Conservation (phyloP, 2,797 vertebrate genomes). For the Oceanodroma leucorhoa region DNA sequence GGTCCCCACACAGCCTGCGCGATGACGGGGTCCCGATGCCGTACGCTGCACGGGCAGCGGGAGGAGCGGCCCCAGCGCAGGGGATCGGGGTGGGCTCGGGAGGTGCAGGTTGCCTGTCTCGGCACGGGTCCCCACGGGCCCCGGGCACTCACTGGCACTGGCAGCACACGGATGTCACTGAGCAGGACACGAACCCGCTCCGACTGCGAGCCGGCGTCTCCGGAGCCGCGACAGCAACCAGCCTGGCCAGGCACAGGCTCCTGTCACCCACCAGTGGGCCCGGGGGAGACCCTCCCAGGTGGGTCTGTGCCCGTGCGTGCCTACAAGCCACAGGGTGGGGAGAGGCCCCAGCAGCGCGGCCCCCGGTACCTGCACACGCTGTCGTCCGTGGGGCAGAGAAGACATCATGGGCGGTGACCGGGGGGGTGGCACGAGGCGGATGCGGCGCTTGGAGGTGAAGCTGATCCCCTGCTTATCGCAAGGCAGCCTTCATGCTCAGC, state of each 20-base stretch:
- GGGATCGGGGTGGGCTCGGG: neutral
- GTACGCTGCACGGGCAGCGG: fast-evolving
- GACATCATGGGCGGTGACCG: neutral
- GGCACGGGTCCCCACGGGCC: neutral
- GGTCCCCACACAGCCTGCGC: fast-evolving
- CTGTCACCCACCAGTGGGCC: too few relatives aligned
- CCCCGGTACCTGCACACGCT: neutral
- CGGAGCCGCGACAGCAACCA: fast-evolving
- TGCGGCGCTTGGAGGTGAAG: neutral
- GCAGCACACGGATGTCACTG: fast-evolving
- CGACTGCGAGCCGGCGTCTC: fast-evolving
- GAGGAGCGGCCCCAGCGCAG: fast-evolving
- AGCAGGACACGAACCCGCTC: fast-evolving
- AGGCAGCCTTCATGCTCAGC: neutral
- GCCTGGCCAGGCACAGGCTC: neutral
- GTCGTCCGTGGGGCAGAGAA: neutral
- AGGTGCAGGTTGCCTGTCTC: neutral
- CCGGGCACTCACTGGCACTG: fast-evolving
- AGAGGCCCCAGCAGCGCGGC: neutral
- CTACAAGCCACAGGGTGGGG: neutral
- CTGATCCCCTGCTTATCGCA: neutral
- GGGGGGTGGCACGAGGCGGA: neutral
- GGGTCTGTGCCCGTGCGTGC: fast-evolving
- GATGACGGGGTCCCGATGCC: fast-evolving
- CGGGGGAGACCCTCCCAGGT: neutral